phyloP scores from a whole-genome alignment of 2,888 invertebrate species.

The Tribolium freemani region DNA sequence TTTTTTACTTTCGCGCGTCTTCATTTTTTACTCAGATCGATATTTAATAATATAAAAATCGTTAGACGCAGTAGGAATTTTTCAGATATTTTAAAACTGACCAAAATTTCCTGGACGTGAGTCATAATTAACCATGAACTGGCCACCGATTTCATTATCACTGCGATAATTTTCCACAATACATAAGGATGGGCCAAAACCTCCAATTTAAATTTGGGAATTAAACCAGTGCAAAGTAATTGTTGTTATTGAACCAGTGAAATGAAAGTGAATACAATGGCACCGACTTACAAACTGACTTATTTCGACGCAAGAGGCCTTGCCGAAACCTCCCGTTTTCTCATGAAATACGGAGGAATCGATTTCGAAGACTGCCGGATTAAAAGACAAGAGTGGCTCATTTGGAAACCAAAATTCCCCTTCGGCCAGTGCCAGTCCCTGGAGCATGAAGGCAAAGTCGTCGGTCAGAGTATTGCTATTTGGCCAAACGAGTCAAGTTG shows the following conservation, averaged over 20 bases:
- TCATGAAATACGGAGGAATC: constrained; percentile 73
- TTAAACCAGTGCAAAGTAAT: too few species aligned
- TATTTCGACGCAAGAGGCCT: constrained; percentile 75
- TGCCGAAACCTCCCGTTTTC: constrained; percentile 72
- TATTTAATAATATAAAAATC: too few species aligned
- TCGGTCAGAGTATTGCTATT: constrained; percentile 75
- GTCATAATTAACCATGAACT: not conserved
- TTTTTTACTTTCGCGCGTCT: not conserved
- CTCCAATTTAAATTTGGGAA: too few species aligned
- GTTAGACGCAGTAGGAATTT: not conserved
- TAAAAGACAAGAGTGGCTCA: constrained; percentile 51
- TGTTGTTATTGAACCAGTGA: not conserved
- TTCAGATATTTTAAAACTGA: too few species aligned
- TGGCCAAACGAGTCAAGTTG: constrained; percentile 75
- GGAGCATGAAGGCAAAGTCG: constrained; percentile 74
- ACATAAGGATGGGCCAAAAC: not conserved
- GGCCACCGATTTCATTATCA: not conserved
- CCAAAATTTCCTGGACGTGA: not conserved
- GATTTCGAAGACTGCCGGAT: constrained; percentile 76
- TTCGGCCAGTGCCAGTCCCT: constrained; percentile 77
- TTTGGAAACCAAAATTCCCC: constrained; percentile 66
- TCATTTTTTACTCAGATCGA: not conserved
- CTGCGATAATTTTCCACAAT: not conserved
- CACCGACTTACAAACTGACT: constrained; percentile 72
- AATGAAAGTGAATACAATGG: constrained; percentile 51